phyloP scores from a whole-genome alignment of 2,888 invertebrate genomes.

The Lasioglossum pauxillum region DNA sequence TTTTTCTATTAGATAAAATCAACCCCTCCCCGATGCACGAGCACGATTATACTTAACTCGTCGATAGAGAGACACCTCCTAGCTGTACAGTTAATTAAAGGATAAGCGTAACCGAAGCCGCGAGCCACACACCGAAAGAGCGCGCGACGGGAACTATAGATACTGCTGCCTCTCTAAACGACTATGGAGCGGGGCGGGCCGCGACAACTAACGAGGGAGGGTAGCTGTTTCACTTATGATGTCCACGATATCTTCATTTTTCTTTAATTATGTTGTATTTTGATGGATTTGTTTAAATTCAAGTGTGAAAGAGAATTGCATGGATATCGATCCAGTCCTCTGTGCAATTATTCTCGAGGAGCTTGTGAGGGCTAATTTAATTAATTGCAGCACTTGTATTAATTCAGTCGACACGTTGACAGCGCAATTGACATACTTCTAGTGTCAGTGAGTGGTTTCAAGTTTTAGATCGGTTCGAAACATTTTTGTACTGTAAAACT shows the following conservation, averaged over 20 bases:
- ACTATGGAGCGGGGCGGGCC: neutral
- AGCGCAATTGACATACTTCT: neutral
- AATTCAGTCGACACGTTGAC: neutral
- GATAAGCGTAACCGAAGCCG: constrained; percentile 12
- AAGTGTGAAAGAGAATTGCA: neutral
- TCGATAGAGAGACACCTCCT: neutral
- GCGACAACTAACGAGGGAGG: neutral
- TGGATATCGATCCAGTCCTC: neutral
- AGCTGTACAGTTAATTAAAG: constrained; percentile 26
- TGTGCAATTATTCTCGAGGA: neutral
- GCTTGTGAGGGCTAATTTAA: neutral
- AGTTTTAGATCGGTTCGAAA: neutral
- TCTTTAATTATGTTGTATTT: neutral
- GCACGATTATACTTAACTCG: constrained; percentile 30
- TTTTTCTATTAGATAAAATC: constrained; percentile 39
- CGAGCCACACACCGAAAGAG: neutral
- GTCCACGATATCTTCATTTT: neutral
- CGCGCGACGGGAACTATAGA: neutral
- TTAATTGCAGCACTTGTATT: neutral
- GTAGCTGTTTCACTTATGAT: neutral
- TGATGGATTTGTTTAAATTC: neutral
- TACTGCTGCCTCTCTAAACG: neutral
- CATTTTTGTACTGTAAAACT: neutral
- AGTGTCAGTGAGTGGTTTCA: neutral
- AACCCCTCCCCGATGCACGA: constrained; percentile 17